Evolutionary conservation across 2,113 vertebrate species (phyloP), one percentile per base, ranked within the genome.

Genomic region (Microcebus griseorufus): DNA sequence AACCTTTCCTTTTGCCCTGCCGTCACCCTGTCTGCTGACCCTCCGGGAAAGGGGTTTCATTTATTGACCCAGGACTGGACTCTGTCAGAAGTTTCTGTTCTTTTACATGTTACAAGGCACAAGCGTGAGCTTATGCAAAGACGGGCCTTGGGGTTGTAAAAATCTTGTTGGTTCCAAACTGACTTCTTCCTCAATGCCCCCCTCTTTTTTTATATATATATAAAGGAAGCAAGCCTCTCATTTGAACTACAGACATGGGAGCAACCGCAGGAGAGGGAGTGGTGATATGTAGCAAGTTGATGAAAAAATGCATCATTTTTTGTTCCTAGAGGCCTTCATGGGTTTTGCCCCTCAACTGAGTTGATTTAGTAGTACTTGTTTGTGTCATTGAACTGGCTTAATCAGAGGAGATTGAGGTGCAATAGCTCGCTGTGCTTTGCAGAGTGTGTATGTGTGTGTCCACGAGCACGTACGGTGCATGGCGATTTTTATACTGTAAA

Each of bases 311-410:
- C 27, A 42, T 39, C 18, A 2, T 25, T 25, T 60, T 75, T n/a
- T 79, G 9, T 45, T 79, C 25, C 5, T 9, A 4, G 23, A 32
- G 4, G 62, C 79, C 62, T 93, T 83, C 86, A 34, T 92, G 45
- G 2, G 23, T 23, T 6, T 92, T 62, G 85, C 45, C 91, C 95
- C 89, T 96, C 62, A 69, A 16, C 0, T 3, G 78, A 32, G 48
- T 62, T 94, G 72, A 87, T 67, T 83, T 73, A 65, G 88, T 58
- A 96, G 73, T 4, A 0, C 98, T 96, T 95, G 98, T 98, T 95
- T 93, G 95, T 96, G 83, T 95, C 96, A 90, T 39, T 37, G 25
- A 75, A 96, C 55, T 90, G 70, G 69, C 76, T 96, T 81, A 73
- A 88, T 32, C 65, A 93, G 89, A 72, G 48, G 58, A 32, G 62